Percentiles rank a stretch among this genome's conserved stretches.
Evolutionary conservation across 2,888 invertebrate genomes (phyloP).

Genomic region (Cerastis rubricosa): DNA sequence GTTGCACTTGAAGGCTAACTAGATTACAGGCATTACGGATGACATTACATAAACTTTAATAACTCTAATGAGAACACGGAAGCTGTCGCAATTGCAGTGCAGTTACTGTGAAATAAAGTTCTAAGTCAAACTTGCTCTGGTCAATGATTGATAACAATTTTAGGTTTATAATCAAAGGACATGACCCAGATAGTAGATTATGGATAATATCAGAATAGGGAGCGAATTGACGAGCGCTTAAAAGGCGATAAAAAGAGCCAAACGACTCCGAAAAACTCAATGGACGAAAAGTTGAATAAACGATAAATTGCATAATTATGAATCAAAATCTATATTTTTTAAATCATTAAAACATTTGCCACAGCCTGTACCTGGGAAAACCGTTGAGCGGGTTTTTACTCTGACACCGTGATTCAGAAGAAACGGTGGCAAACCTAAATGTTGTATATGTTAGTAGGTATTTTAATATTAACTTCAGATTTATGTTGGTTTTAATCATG

Average conservation of each 20-base stretch:
- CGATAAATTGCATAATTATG: constrained; percentile 21
- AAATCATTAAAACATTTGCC: constrained; percentile 53
- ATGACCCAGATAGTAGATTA: not conserved
- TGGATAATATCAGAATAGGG: not conserved
- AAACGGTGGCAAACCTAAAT: constrained; percentile 64
- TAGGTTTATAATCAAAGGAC: not conserved
- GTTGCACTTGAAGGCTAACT: constrained; percentile 68
- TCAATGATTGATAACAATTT: constrained; percentile 6
- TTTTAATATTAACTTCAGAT: constrained; percentile 23
- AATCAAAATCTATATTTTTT: constrained; percentile 45
- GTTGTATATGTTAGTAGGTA: constrained; percentile 35
- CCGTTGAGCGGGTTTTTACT: constrained; percentile 77
- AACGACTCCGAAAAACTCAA: not conserved
- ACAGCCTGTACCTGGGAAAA: constrained; percentile 69
- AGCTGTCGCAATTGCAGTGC: not conserved
- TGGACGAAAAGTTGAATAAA: constrained; percentile 2
- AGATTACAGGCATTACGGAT: constrained; percentile 24
- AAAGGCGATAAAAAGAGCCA: not conserved
- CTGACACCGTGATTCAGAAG: constrained; percentile 70
- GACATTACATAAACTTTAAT: constrained; percentile 34
- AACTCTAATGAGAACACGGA: constrained; percentile 21
- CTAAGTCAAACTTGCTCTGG: constrained; percentile 2
- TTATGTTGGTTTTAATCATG: constrained; percentile 32
- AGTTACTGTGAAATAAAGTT: not conserved
- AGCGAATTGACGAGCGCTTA: not conserved